A percentile compares a stretch with the other conserved stretches of the same genome.
Evolutionary conservation across 2,888 invertebrate species (phyloP).

Genomic region (Tinea trinotella): DNA sequence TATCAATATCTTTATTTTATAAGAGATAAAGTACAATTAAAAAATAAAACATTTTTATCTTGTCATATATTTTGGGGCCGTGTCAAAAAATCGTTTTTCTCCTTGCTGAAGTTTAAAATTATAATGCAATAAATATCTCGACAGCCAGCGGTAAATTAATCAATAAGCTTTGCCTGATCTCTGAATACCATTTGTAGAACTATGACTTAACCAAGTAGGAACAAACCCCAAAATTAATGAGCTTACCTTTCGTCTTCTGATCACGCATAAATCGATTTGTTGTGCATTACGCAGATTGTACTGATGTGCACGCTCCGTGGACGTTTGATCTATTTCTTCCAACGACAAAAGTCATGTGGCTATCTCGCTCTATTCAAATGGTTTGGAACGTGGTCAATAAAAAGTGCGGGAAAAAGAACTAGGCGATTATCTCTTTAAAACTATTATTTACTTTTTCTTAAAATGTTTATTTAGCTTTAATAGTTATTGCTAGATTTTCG

Average conservation of each 20-base stretch:
- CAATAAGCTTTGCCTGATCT: no score
- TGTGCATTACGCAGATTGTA: conserved; percentile 24
- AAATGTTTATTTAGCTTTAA: neutral
- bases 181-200: no score
- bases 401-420: neutral
- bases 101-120: no score
- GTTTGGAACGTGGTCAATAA: conserved; percentile 10
- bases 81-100: no score
- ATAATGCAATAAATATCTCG: no score
- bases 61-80: no score
- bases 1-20: no score
- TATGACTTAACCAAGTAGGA: no score
- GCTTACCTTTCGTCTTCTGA: conserved; percentile 4
- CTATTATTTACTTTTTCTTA: neutral
- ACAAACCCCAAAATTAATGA: no score
- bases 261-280: conserved; percentile 23
- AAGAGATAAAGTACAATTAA: no score
- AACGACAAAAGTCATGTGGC: conserved; percentile 11
- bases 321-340: conserved; percentile 22
- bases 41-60: no score
- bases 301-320: conserved; percentile 22
- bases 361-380: conserved; percentile 14
- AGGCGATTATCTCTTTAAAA: neutral
- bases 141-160: no score
- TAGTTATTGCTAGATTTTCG: conserved; percentile 1